Percentiles rank a stretch among this genome's conserved stretches.
phyloP scores from a whole-genome alignment of 2,888 invertebrate species.

The Cosmia pyralina region DNA sequence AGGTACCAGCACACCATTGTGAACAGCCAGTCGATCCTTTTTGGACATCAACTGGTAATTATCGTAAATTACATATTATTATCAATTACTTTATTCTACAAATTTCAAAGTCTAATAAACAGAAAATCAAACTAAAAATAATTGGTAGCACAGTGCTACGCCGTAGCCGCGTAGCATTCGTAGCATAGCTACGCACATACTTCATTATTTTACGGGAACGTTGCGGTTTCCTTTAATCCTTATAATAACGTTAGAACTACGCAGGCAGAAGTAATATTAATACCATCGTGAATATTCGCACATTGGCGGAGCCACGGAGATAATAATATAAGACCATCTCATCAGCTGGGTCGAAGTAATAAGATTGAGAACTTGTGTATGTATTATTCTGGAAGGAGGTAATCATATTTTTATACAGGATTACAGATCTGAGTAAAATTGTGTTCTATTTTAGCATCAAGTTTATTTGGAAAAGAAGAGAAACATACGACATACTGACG shows the following conservation, averaged over 20 bases:
- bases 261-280: conserved; percentile 34
- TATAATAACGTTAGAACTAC: conserved; percentile 10
- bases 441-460: background rate
- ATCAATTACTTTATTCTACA: background rate
- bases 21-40: too few species aligned
- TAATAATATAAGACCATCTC: conserved; percentile 14
- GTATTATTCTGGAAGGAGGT: background rate
- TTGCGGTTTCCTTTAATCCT: background rate
- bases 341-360: conserved; percentile 17
- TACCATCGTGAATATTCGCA: conserved; percentile 8
- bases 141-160: conserved; percentile 36
- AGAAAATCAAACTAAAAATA: background rate
- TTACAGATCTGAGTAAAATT: background rate
- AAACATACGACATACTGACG: background rate
- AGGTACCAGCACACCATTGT: too few species aligned
- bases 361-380: conserved; percentile 12
- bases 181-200: conserved; percentile 1
- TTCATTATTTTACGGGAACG: conserved; percentile 4
- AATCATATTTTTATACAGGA: background rate
- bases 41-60: too few species aligned
- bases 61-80: too few species aligned
- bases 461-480: background rate
- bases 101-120: background rate
- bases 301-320: background rate
- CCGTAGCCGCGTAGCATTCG: conserved; percentile 20